Conservation (phyloP, 2,113 vertebrate genomes). For the Turdus rufiventris region DNA sequence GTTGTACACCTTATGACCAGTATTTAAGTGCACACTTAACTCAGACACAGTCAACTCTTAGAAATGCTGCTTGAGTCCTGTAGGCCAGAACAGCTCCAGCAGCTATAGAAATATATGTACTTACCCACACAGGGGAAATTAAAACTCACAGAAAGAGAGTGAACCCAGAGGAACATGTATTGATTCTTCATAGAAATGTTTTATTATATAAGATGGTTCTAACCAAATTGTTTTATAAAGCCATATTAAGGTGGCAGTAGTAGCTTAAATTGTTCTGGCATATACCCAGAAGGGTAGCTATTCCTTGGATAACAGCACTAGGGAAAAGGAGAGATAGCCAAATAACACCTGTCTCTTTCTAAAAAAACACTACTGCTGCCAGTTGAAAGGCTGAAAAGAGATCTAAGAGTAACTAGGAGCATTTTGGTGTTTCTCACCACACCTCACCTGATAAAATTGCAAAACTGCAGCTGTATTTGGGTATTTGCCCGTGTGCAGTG, state of each 20-base stretch:
- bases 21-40: not conserved
- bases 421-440: not conserved
- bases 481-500: not conserved
- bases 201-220: not conserved
- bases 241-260: not conserved
- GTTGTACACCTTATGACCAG: not conserved
- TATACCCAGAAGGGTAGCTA: not conserved
- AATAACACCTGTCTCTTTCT: not conserved
- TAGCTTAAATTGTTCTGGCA: not conserved
- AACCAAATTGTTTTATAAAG: slow-evolving; percentile 30
- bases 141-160: slow-evolving; percentile 2
- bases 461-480: not conserved
- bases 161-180: not conserved
- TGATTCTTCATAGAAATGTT: slow-evolving; percentile 38
- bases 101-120: not conserved
- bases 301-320: not conserved
- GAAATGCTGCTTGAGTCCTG: not conserved
- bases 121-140: slow-evolving; percentile 29
- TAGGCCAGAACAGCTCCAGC: not conserved
- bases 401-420: not conserved
- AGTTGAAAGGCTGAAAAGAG: not conserved
- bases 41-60: not conserved
- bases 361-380: not conserved
- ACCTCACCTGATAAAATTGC: not conserved
- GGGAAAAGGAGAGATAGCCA: not conserved